phyloP scores from a whole-genome alignment of 2,797 vertebrate species.

The Anomalospiza imberbis region DNA sequence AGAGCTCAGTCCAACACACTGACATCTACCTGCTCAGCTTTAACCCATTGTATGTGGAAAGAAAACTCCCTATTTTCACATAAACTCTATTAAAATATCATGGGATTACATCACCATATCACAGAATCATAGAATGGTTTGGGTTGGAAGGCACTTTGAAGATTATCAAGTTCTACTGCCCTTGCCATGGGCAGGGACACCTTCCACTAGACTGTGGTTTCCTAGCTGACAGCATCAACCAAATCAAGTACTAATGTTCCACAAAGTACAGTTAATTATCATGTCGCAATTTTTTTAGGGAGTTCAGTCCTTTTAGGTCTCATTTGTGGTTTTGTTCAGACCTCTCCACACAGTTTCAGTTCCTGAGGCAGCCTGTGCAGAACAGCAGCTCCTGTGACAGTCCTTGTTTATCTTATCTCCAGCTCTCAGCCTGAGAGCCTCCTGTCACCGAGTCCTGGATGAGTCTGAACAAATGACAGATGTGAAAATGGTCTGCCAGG shows the following conservation, averaged over 20 bases:
- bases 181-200: neutral
- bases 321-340: neutral
- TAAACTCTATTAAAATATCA: neutral
- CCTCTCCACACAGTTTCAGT: neutral
- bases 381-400: neutral
- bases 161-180: neutral
- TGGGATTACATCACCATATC: neutral
- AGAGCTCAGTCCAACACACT: neutral
- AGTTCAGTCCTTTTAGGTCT: neutral
- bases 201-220: neutral
- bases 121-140: neutral
- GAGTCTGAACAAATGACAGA: neutral
- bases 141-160: neutral
- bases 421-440: neutral
- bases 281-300: neutral
- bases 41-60: neutral
- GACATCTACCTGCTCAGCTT: neutral
- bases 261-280: neutral
- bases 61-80: neutral
- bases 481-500: neutral
- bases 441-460: neutral
- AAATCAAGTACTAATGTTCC: neutral
- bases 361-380: neutral
- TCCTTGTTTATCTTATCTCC: neutral
- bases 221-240: neutral